Percentiles rank a stretch among this genome's conserved stretches.
phyloP scores from a whole-genome alignment of 1,140 invertebrate genomes.

The Lepidurus arcticus region DNA sequence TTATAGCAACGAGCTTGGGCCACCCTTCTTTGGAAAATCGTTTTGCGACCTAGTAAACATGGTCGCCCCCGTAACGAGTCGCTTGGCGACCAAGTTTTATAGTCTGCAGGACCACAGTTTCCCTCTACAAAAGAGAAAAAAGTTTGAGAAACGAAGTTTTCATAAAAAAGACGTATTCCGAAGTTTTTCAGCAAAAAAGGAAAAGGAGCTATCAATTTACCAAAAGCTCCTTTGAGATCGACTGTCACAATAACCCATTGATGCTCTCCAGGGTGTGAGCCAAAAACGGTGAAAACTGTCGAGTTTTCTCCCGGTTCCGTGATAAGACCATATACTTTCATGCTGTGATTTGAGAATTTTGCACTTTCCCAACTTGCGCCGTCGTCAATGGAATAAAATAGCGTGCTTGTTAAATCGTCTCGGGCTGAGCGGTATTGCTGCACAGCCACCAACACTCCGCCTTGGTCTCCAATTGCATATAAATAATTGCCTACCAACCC shows the following conservation, averaged over 20 bases:
- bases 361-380: conserved; percentile 70
- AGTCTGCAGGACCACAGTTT: conserved; percentile 66
- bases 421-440: conserved; percentile 61
- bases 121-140: conserved; percentile 42
- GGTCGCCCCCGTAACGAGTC: conserved; percentile 49
- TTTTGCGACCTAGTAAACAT: conserved; percentile 70
- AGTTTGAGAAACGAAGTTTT: conserved; percentile 33
- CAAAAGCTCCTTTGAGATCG: conserved; percentile 65
- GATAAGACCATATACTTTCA: conserved; percentile 77
- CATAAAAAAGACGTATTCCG: too few species aligned
- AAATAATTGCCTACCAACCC: conserved; percentile 73
- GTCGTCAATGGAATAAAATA: conserved; percentile 79
- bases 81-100: conserved; percentile 76
- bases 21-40: conserved; percentile 65
- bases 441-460: conserved; percentile 76
- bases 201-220: conserved; percentile 40
- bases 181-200: conserved; percentile 32
- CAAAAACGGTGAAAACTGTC: conserved; percentile 85
- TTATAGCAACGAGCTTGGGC: conserved; percentile 70
- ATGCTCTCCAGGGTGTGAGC: conserved; percentile 65
- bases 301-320: conserved; percentile 88
- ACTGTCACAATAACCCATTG: conserved; percentile 83
- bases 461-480: conserved; percentile 86
- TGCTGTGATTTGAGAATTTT: conserved; percentile 62
- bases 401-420: conserved; percentile 63